These are phyloP conservation scores for Cichladusa arquata DNA, from an alignment of 2,113 vertebrate genomes.

Conservation along the genomic window DNA sequence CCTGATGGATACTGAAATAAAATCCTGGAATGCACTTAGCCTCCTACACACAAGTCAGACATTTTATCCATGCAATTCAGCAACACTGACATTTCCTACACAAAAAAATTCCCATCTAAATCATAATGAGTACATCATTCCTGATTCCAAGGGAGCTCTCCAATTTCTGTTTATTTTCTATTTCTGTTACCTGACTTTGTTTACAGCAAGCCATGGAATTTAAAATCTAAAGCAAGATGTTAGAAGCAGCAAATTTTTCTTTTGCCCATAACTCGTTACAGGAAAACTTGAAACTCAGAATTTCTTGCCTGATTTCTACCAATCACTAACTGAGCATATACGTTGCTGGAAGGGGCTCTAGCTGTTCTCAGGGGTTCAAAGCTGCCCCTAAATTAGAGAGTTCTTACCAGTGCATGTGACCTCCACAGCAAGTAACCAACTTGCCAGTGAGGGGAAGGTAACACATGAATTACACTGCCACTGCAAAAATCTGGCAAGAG, in stretches of 20 bases:
- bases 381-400: not conserved
- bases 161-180: too few relatives aligned
- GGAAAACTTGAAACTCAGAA: not conserved
- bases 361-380: not conserved
- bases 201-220: not conserved
- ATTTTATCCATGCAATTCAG: not conserved
- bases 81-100: not conserved
- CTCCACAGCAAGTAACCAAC: not conserved
- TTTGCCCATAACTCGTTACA: not conserved
- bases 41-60: not conserved
- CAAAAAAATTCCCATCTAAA: not conserved
- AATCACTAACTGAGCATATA: fast-evolving
- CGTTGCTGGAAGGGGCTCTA: not conserved
- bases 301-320: not conserved
- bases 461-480: not conserved
- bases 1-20: not conserved
- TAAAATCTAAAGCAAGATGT: not conserved
- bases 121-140: not conserved
- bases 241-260: not conserved
- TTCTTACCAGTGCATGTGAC: not conserved
- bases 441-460: not conserved
- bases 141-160: not conserved
- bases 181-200: not conserved
- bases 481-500: not conserved
- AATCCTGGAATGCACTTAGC: not conserved